A percentile compares a stretch with the other conserved stretches of the same genome.
These are phyloP conservation scores for Scrobipalpa atriplicella DNA, from an alignment of 2,888 invertebrate species.

Conservation along the genomic window DNA sequence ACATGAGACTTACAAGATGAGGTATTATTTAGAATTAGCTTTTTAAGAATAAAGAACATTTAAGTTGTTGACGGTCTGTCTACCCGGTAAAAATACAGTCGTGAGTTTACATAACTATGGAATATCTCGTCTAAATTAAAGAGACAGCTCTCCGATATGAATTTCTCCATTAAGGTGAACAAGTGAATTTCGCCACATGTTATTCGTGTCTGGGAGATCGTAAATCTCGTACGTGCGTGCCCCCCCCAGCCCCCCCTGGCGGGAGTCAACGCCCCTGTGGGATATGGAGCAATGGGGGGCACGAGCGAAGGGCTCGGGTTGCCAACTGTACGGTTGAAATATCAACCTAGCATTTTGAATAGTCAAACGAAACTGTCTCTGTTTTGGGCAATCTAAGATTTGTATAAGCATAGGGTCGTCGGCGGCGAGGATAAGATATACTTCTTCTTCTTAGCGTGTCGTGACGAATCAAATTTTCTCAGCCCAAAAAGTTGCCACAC, in stretches of 20 bases:
- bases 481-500: too few species aligned
- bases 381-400: too few species aligned
- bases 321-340: neutral
- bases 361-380: neutral
- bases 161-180: constrained; percentile 53
- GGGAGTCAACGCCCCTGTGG: constrained; percentile 40
- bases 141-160: constrained; percentile 38
- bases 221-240: constrained; percentile 54
- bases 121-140: constrained; percentile 19
- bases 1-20: too few species aligned
- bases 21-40: too few species aligned
- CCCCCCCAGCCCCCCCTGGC: neutral
- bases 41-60: too few species aligned
- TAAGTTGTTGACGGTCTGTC: too few species aligned
- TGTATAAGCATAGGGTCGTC: too few species aligned
- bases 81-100: neutral
- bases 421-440: too few species aligned
- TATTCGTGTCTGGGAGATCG: constrained; percentile 41
- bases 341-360: neutral
- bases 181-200: constrained; percentile 58
- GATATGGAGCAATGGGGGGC: constrained; percentile 43
- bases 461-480: too few species aligned
- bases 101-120: neutral
- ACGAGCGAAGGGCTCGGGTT: neutral
- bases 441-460: too few species aligned